phyloP scores from a whole-genome alignment of 2,888 invertebrate genomes.

The Agonopterix subpropinquella region DNA sequence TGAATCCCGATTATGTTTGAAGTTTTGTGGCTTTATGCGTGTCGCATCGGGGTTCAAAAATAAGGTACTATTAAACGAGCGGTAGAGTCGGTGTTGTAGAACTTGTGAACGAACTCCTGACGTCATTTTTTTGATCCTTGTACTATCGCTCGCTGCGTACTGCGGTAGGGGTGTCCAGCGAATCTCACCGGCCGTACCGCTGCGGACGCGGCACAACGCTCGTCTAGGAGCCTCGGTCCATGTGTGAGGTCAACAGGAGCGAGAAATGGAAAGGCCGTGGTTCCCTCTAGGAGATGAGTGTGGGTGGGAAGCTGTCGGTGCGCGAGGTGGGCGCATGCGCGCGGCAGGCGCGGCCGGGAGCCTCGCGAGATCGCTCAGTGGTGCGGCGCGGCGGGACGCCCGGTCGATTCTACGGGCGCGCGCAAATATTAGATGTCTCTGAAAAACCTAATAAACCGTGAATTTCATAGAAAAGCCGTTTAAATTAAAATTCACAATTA shows the following conservation, averaged over 20 bases:
- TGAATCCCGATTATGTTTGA: too few species aligned
- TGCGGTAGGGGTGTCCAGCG: constrained; percentile 12
- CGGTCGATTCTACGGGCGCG: constrained; percentile 68
- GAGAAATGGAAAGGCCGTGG: constrained; percentile 1
- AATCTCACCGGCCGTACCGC: constrained; percentile 16
- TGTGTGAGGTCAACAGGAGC: background rate
- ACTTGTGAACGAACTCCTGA: constrained; percentile 26
- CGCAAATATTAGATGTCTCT: constrained; percentile 30
- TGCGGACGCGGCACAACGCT: constrained; percentile 27
- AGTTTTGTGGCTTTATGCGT: constrained; percentile 8
- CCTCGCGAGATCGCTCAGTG: constrained; percentile 57
- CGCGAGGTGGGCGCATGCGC: constrained; percentile 19
- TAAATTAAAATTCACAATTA: constrained; percentile 5
- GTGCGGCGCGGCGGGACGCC: constrained; percentile 68
- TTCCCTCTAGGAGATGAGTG: background rate
- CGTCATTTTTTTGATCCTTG: constrained; percentile 36
- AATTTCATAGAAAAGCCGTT: constrained; percentile 22
- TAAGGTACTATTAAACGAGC: constrained; percentile 19
- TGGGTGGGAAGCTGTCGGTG: constrained; percentile 12
- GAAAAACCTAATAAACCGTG: constrained; percentile 37
- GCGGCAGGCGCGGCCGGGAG: constrained; percentile 42
- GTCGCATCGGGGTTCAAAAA: constrained; percentile 27
- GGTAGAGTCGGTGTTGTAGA: constrained; percentile 16
- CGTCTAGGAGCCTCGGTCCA: background rate
- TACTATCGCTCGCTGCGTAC: constrained; percentile 27